These are phyloP conservation scores for Haplotaxodon microlepis DNA, from an alignment of 2,113 vertebrate species.

Conservation along the genomic window DNA sequence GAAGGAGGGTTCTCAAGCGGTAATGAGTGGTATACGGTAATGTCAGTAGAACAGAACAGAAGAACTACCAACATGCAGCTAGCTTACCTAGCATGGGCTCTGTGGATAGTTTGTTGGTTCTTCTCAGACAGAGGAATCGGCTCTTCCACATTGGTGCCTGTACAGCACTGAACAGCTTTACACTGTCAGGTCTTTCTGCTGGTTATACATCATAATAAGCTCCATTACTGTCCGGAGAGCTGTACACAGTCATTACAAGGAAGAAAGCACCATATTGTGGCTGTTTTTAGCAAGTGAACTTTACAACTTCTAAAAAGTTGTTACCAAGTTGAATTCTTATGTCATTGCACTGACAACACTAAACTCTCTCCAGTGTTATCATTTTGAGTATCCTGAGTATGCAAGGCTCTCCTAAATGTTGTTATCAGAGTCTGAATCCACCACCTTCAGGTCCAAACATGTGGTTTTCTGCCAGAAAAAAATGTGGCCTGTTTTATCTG, in stretches of 20 bases:
- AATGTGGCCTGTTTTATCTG: not conserved
- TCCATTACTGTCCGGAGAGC: not conserved
- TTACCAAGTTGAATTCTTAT: not conserved
- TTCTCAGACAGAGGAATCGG: not conserved
- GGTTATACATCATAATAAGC: not conserved
- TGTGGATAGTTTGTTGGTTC: not conserved
- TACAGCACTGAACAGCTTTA: not conserved
- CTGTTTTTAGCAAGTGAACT: not conserved
- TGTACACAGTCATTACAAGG: not conserved
- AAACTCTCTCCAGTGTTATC: not conserved
- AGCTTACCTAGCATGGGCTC: not conserved
- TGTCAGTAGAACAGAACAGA: not conserved
- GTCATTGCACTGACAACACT: not conserved
- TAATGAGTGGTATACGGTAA: not conserved
- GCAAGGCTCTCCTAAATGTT: not conserved
- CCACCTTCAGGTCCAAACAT: not conserved
- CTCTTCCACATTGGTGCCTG: not conserved
- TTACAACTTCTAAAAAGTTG: not conserved
- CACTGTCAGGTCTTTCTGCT: not conserved
- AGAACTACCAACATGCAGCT: not conserved
- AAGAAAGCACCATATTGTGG: not conserved
- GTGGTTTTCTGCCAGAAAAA: not conserved
- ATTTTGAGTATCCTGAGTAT: not conserved
- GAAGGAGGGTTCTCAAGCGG: not conserved
- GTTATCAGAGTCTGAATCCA: not conserved